These are phyloP conservation scores for Neodiprion virginianus DNA, from an alignment of 1,140 invertebrate species.

Conservation along the genomic window DNA sequence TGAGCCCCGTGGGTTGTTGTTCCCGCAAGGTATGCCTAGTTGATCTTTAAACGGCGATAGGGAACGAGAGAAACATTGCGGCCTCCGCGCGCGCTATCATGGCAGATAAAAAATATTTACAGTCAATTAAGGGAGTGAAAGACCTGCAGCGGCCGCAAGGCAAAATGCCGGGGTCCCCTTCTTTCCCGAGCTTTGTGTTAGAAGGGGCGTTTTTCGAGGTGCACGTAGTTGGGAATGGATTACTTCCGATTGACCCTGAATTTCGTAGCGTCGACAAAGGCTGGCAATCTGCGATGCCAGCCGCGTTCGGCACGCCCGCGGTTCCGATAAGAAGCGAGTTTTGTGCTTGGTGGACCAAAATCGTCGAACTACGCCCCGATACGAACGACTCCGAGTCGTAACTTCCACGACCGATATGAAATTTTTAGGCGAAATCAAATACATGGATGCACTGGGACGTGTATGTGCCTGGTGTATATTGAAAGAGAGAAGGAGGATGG, in stretches of 20 bases:
- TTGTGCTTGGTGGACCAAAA: background rate
- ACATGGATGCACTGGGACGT: too few relatives aligned
- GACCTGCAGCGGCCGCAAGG: background rate
- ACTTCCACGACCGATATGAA: background rate
- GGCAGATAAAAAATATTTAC: background rate
- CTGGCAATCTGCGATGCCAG: background rate
- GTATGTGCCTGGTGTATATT: background rate
- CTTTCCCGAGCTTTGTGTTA: background rate
- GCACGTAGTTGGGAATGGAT: constrained; percentile 7
- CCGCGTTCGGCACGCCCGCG: background rate
- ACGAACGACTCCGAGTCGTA: background rate
- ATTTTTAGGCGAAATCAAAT: background rate
- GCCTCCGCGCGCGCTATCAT: too few relatives aligned
- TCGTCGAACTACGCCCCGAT: background rate
- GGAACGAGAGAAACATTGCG: background rate
- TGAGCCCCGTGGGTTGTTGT: too few relatives aligned
- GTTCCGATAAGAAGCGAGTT: background rate
- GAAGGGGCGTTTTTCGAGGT: background rate
- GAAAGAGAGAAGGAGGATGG: background rate
- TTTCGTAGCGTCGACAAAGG: background rate
- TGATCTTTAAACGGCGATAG: background rate
- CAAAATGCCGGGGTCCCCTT: background rate
- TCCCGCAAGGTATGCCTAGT: too few relatives aligned
- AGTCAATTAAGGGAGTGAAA: background rate
- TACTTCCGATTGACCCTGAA: constrained; percentile 5